These are phyloP conservation scores for Epinotia brunnichana DNA, from an alignment of 2,888 invertebrate species.

Conservation along the genomic window DNA sequence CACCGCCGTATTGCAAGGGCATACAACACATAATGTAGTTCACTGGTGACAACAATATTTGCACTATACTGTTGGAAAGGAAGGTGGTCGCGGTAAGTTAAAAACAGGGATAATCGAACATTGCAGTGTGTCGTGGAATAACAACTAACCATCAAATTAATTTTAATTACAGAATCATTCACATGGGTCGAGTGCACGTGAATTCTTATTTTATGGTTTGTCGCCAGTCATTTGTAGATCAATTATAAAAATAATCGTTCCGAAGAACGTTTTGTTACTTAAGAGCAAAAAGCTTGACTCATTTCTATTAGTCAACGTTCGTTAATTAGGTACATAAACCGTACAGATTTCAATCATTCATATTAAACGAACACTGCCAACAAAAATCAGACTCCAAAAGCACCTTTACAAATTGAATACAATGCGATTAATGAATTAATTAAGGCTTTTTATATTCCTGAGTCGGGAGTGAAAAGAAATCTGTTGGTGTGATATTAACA, in stretches of 20 bases:
- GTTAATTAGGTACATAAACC: conserved; percentile 10
- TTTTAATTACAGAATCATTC: conserved; percentile 80
- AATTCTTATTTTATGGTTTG: conserved; percentile 63
- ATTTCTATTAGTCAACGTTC: conserved; percentile 1
- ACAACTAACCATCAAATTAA: conserved; percentile 80
- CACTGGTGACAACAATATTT: conserved; percentile 52
- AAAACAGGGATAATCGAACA: conserved; percentile 74
- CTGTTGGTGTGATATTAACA: conserved; percentile 42
- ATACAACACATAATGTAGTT: conserved; percentile 59
- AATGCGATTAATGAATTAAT: conserved; percentile 44
- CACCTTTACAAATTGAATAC: conserved; percentile 41
- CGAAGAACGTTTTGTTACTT: not conserved
- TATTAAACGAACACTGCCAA: conserved; percentile 13
- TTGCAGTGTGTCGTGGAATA: conserved; percentile 63
- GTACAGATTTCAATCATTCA: conserved; percentile 22
- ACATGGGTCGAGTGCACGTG: conserved; percentile 73
- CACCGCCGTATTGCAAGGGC: conserved; percentile 57
- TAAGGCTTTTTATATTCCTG: conserved; percentile 25
- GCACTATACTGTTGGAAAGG: conserved; percentile 61
- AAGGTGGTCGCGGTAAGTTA: conserved; percentile 65
- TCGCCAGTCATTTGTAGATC: conserved; percentile 46
- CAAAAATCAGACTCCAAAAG: conserved; percentile 15
- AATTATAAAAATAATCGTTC: conserved; percentile 17
- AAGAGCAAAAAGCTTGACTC: not conserved
- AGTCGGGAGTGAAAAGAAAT: conserved; percentile 16